These are phyloP conservation scores for Drosophila novamexicana DNA, from an alignment of 1,140 invertebrate genomes.

Conservation along the genomic window DNA sequence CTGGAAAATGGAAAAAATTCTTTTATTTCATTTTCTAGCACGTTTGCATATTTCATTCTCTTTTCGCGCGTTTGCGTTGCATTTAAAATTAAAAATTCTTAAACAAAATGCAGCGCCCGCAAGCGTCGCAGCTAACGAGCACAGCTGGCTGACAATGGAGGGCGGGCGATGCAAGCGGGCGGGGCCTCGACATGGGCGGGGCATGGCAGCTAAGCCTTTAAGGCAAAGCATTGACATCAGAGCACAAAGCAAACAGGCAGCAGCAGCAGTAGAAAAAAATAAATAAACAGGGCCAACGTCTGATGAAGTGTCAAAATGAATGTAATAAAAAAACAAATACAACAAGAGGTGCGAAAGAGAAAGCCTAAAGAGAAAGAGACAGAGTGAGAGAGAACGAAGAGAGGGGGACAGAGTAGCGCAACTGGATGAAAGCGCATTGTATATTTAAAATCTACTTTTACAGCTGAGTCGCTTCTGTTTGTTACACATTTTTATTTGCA, in stretches of 20 bases:
- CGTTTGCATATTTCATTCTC: constrained; percentile 74
- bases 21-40: constrained; percentile 36
- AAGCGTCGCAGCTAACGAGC: constrained; percentile 75
- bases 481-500: constrained; percentile 28
- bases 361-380: background rate
- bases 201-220: constrained; percentile 60
- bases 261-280: constrained; percentile 36
- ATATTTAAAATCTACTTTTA: constrained; percentile 61
- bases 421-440: constrained; percentile 22
- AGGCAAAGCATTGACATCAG: constrained; percentile 80
- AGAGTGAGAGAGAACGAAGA: constrained; percentile 1
- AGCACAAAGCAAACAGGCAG: constrained; percentile 71
- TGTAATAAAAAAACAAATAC: constrained; percentile 78
- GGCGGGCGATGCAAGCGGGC: background rate
- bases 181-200: background rate
- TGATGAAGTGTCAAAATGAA: constrained; percentile 83
- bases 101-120: constrained; percentile 76
- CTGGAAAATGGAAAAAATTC: constrained; percentile 30
- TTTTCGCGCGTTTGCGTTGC: constrained; percentile 68
- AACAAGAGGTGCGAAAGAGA: constrained; percentile 19
- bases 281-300: constrained; percentile 70
- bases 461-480: constrained; percentile 59
- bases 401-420: background rate
- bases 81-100: constrained; percentile 78
- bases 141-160: constrained; percentile 62